These are phyloP conservation scores for Hydractinia echinata DNA, from an alignment of 30 jellyfish, hydroid and myxozoan genomes.

Conservation along the genomic window DNA sequence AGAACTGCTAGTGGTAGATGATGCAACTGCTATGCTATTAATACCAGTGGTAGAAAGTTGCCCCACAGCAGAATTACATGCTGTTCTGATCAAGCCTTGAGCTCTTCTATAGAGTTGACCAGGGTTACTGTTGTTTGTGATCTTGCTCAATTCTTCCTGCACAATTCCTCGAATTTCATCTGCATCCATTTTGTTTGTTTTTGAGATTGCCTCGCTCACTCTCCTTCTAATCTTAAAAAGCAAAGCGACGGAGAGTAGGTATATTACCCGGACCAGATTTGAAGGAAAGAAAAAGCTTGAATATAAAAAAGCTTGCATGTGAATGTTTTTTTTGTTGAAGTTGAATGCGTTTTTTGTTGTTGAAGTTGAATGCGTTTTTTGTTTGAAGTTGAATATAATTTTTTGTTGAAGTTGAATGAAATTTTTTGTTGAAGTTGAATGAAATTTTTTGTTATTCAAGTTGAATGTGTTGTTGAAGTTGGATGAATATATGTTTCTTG, in stretches of 20 bases:
- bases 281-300: neutral
- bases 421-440: neutral
- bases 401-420: neutral
- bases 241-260: too few species aligned
- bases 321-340: neutral
- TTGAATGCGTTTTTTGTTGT: neutral
- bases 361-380: neutral
- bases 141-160: neutral
- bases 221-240: too few species aligned
- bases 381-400: neutral
- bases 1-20: neutral
- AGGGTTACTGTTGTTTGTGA: too few species aligned
- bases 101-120: too few species aligned
- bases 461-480: neutral
- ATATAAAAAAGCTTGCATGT: neutral
- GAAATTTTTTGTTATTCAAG: neutral
- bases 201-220: too few species aligned
- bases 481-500: neutral
- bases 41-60: too few species aligned
- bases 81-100: too few species aligned
- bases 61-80: too few species aligned
- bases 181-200: too few species aligned
- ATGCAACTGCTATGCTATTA: neutral
- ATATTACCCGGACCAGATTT: too few species aligned
- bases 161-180: neutral